Conservation (phyloP, 2,797 vertebrate species). For the Acipenser ruthenus region DNA sequence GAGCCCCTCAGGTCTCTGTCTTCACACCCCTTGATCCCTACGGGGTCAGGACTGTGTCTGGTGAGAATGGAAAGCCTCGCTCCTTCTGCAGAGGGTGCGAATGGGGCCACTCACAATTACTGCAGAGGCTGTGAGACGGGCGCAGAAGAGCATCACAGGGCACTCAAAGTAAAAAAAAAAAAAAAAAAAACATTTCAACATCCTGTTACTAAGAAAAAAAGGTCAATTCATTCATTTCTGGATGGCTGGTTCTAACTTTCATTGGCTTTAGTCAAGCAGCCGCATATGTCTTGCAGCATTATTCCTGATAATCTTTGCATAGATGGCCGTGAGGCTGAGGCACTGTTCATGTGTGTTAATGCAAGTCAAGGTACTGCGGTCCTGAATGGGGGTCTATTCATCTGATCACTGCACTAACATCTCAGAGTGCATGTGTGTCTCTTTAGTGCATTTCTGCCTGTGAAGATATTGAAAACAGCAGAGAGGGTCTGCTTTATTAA, state of each 20-base stretch:
- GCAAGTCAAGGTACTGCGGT: too few relatives aligned
- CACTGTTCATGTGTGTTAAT: too few relatives aligned
- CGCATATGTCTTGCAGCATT: constrained; percentile 34
- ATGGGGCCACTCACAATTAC: constrained; percentile 28
- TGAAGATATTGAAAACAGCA: too few relatives aligned
- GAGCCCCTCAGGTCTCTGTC: constrained; percentile 41
- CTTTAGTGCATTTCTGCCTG: too few relatives aligned
- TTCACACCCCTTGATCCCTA: constrained; percentile 48
- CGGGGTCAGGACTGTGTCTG: constrained; percentile 40
- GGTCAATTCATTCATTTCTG: neutral
- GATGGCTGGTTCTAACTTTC: neutral
- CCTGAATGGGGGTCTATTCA: too few relatives aligned
- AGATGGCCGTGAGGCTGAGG: too few relatives aligned
- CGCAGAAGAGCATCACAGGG: constrained; percentile 17
- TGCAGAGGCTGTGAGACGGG: neutral
- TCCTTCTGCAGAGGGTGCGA: constrained; percentile 45
- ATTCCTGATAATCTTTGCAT: constrained; percentile 11
- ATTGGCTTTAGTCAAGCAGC: neutral
- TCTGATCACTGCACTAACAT: too few relatives aligned
- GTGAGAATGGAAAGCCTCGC: constrained; percentile 44
- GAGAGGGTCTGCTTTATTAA: too few relatives aligned
- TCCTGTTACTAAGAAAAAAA: neutral
- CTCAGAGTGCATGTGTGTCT: too few relatives aligned
- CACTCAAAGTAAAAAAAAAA: neutral
- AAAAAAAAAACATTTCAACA: neutral